A percentile compares a stretch with the other conserved stretches of the same genome.
Evolutionary conservation across 2,113 vertebrate species (phyloP).

Genomic region (Dicrurus megarhynchus): DNA sequence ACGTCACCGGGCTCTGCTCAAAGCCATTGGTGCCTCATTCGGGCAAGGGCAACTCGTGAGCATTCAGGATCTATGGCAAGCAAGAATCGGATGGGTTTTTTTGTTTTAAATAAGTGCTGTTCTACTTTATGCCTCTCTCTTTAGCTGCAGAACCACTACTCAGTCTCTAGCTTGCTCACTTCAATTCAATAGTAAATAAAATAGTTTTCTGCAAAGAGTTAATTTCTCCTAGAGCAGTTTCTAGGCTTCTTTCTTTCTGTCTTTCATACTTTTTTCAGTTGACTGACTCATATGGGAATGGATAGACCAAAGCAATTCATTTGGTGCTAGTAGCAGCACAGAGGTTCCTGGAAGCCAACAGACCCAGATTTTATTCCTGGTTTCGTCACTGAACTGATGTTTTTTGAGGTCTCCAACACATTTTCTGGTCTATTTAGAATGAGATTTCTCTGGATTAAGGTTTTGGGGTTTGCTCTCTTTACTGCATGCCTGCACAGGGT

Average conservation of each 20-base stretch:
- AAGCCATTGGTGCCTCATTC: background rate
- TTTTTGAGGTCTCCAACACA: background rate
- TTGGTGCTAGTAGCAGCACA: background rate
- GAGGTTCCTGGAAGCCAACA: background rate
- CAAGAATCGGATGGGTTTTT: background rate
- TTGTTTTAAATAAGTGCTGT: background rate
- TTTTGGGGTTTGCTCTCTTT: background rate
- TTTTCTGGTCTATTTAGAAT: background rate
- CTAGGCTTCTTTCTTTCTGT: background rate
- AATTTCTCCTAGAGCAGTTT: conserved; percentile 2
- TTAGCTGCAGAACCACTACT: background rate
- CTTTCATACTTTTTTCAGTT: background rate
- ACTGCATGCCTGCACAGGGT: background rate
- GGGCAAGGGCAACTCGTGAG: background rate
- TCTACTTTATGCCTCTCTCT: background rate
- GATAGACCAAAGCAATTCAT: background rate
- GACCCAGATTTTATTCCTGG: background rate
- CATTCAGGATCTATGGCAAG: background rate
- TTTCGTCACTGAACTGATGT: background rate
- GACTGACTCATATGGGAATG: background rate
- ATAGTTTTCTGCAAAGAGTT: background rate
- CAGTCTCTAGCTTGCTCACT: background rate
- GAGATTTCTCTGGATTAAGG: background rate
- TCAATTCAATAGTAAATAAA: background rate
- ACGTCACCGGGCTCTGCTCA: background rate